Evolutionary conservation across 2,797 vertebrate species (phyloP), one percentile per base, ranked within the genome.

Genomic region (Darevskia nairensis): DNA sequence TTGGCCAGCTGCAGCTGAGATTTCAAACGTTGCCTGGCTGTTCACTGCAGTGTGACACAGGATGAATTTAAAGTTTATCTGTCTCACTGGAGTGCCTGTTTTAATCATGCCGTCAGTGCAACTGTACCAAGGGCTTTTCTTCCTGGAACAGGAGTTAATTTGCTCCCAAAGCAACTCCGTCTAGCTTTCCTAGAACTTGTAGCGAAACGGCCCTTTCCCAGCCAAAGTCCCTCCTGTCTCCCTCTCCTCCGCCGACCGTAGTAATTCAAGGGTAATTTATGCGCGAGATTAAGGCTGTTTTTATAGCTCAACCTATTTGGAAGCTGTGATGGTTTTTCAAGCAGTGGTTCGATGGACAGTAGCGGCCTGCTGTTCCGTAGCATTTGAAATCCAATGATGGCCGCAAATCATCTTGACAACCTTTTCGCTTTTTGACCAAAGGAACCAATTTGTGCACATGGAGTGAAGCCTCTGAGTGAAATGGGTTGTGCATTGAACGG

Each of bases 141-240:
- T 82, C 3, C 29, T 6, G 68, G 77, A 87, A 41, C 0, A 1
- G 6, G 1, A 64, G 29, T 46, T 46, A 74, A 81, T 74, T 74
- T 75, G 2, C 82, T 88, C 29, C 5, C 64, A 44, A 87, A 89
- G 55, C 23, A 88, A 50, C 61, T 79, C 55, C 35, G 8, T 29
- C 32, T 80, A 41, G 29, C 92, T 90, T 88, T 82, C 27, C 81
- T 77, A 21, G 71, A 85, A 69, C 29, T 15, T 68, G 7, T 9
- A 77, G 68, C 0, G 27, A 19, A 64, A 66, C 79, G 23, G 35
- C 79, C 55, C 19, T 84, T 55, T 74, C 89, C 86, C 86, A 61
- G 21, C 23, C 7, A 61, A 84, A 41, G 41, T 46, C n/a, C 35
- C 77, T 69, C 85, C 11, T 21, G 27, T 80, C 32, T 41, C 46